Evolutionary conservation across 2,113 vertebrate species (phyloP).

Genomic region (Nesogale talazaci): DNA sequence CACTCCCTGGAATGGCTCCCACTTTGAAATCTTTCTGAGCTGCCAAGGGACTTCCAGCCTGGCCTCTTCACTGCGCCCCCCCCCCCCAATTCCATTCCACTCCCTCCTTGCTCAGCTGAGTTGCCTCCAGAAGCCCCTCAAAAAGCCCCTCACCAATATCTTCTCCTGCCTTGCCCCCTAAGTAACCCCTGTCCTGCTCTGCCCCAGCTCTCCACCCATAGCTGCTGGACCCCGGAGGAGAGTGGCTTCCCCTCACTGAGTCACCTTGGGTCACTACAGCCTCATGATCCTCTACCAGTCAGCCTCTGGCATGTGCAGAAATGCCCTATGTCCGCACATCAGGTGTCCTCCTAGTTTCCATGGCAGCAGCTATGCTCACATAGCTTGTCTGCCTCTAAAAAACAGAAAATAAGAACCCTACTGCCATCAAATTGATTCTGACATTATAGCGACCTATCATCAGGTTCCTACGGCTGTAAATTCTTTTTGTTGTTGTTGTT

Average conservation of each 20-base stretch:
- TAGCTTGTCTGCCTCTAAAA: background rate
- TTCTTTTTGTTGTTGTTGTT: too few relatives aligned
- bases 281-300: background rate
- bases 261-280: background rate
- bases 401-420: too few relatives aligned
- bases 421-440: too few relatives aligned
- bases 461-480: too few relatives aligned
- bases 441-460: too few relatives aligned
- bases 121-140: background rate
- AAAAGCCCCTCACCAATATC: background rate
- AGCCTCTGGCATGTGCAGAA: background rate
- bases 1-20: background rate
- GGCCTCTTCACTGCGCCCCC: background rate
- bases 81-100: background rate
- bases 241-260: background rate
- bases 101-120: background rate
- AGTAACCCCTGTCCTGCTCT: background rate
- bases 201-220: background rate
- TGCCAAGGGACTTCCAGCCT: background rate
- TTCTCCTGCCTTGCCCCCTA: background rate
- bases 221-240: background rate
- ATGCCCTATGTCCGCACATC: rapidly evolving
- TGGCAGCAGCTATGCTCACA: background rate
- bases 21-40: background rate
- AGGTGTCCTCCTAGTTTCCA: background rate